Evolutionary conservation across 2,888 invertebrate genomes (phyloP), one percentile per base, ranked within the genome.

Genomic region (Drosophila ustulata): DNA sequence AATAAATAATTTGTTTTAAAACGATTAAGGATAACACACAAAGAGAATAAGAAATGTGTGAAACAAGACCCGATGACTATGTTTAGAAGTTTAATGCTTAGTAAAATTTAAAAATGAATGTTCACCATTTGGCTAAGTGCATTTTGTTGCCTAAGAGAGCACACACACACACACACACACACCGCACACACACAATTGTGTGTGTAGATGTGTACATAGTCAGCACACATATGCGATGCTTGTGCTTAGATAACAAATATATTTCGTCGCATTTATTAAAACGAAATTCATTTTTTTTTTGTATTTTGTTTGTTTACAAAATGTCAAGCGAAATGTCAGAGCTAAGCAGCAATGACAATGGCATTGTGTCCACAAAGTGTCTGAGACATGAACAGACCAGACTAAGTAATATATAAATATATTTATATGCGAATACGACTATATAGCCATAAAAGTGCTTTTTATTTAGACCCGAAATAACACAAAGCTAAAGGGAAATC

Each of bases 221-320:
- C 18, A 51, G 46, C 37, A 23, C 32, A 23, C 32, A 50, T 67
- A 52, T 66, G 23, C 32, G n/a, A 23, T 67, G 50, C 55, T 64
- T 59, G 32, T 63, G 74, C 70, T 86, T 71, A 82, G 78, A 82
- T 81, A 80, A 75, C 62, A 55, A 65, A 70, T 50, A 66, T 61
- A 53, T 69, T 75, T 62, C 67, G 76, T 71, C 75, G 72, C 72
- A 80, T 66, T 75, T 80, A 74, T 69, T 76, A 79, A 73, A 71
- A 67, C 58, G 56, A 73, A 79, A 72, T 63, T 68, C 28, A 50
- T 25, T 37, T 47, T 23, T 45, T 45, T 45, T 11, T 45, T 37
- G 53, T 64, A 56, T 56, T 41, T 58, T 71, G 72, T 69, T 68
- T 75, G 78, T 67, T 80, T 68, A 75, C 75, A 52, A 68, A 78